Base-by-base conservation (phyloP, 2,888 invertebrate species). In the Colletes collaris region DNA sequence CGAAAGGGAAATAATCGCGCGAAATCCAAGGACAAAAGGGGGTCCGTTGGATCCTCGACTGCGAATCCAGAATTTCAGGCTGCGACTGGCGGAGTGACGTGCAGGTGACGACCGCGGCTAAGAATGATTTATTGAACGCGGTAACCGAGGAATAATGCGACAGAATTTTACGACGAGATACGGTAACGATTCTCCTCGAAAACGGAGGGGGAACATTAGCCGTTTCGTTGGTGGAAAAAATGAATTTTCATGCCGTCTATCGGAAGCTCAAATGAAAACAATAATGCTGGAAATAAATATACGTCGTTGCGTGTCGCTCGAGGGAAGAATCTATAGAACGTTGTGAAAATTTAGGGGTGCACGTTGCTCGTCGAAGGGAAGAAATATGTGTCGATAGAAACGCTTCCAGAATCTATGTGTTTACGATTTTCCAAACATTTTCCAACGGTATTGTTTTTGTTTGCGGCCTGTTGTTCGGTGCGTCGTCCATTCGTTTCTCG, bases 81-180 rank as follows among this genome's bases (percentile, higher is more conserved):
- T 40, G n/a, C 60, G 55, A 19, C 60, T 69, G 69, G 52, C 50
- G 49, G 46, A 44, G 49, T 37, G 65, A 71, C 60, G 59, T 40
- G 44, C 59, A 55, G 37, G 35, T 60, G 79, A 79, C 72, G 72
- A 53, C 16, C 56, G 53, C 8, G 73, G 49, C 35, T 66, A 55
- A 66, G 63, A 58, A 70, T 79, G 73, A 80, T 79, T 80, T 80
- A 80, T 73, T 50, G 44, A 50, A 35, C 40, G 10, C 37, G 8
- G 0, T n/a, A 55, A 56, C n/a, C 50, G 55, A 63, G 59, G 64
- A 67, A 72, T 69, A 68, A 68, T 55, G 37, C 52, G 11, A 66
- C 46, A 53, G 40, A 76, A 76, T 76, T 76, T 79, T 50, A 56
- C 46, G 46, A n/a, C n/a, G 53, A 59, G 16, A n/a, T 16, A 27